A percentile compares a stretch with the other conserved stretches of the same genome.
Conservation (phyloP, 2,888 invertebrate species). For the Oxyteleia sp. region DNA sequence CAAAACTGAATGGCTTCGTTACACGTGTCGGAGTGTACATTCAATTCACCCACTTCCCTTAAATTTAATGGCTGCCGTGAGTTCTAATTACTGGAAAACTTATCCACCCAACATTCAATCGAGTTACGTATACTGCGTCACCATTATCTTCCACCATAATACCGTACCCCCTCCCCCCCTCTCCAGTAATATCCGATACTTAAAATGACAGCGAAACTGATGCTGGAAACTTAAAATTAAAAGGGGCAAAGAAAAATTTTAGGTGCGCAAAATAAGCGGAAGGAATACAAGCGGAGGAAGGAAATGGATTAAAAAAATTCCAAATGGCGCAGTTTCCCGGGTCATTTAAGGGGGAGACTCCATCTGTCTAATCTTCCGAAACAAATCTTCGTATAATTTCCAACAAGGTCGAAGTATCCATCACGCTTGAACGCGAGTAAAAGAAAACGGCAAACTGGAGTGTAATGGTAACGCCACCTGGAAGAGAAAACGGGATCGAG, state of each 20-base stretch:
- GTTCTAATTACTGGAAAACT: constrained; percentile 23
- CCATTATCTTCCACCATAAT: neutral
- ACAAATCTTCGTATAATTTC: no score
- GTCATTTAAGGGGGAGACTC: no score
- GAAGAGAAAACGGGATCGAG: no score
- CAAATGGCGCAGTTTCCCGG: no score
- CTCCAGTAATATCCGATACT: no score
- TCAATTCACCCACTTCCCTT: constrained; percentile 6
- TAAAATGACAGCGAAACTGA: neutral
- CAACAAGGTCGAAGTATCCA: no score
- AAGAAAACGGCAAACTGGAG: no score
- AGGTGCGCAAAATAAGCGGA: neutral
- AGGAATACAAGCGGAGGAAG: neutral
- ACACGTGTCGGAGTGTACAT: neutral
- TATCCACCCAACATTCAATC: constrained; percentile 13
- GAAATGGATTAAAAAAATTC: no score
- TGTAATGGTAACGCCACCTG: neutral
- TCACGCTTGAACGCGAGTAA: no score
- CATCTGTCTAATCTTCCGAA: no score
- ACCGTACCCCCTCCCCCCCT: neutral
- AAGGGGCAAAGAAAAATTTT: neutral
- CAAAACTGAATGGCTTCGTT: neutral
- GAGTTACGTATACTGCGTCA: constrained; percentile 9
- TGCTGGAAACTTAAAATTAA: neutral
- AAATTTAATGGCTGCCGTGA: constrained; percentile 19